Evolutionary conservation across 2,797 vertebrate genomes (phyloP).

Genomic region (Sciaenops ocellatus): DNA sequence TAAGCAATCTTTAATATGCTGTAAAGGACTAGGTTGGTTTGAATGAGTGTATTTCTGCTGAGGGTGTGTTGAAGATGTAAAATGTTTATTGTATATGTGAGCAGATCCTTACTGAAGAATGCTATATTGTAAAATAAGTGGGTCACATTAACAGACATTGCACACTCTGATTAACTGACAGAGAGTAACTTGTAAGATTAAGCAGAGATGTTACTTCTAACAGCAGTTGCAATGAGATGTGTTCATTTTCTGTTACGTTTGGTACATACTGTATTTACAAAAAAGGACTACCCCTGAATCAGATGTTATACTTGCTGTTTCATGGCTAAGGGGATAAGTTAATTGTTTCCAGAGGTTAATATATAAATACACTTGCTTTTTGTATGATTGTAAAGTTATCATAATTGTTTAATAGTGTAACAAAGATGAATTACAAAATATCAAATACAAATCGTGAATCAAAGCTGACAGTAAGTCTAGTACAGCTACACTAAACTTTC

Average conservation of each 20-base stretch:
- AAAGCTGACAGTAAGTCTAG: conserved; percentile 27
- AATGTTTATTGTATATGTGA: conserved; percentile 67
- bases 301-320: conserved; percentile 61
- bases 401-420: conserved; percentile 66
- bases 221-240: conserved; percentile 65
- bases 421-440: conserved; percentile 49
- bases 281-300: conserved; percentile 47
- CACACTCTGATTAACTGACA: conserved; percentile 69
- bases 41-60: conserved; percentile 69
- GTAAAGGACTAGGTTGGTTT: conserved; percentile 68
- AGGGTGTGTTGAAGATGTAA: conserved; percentile 71
- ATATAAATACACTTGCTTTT: conserved; percentile 74
- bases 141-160: conserved; percentile 67
- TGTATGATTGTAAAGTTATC: conserved; percentile 70
- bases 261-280: conserved; percentile 74
- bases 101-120: conserved; percentile 63
- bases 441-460: conserved; percentile 38
- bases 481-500: conserved; percentile 30
- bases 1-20: conserved; percentile 73
- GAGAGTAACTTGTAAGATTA: conserved; percentile 61
- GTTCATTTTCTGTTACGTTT: conserved; percentile 74
- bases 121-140: conserved; percentile 73
- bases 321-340: conserved; percentile 58
- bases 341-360: conserved; percentile 80
- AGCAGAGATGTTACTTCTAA: conserved; percentile 65